Evolutionary conservation across 1,140 invertebrate species (phyloP), one percentile per base, ranked within the genome.

Genomic region (Cydia splendana): DNA sequence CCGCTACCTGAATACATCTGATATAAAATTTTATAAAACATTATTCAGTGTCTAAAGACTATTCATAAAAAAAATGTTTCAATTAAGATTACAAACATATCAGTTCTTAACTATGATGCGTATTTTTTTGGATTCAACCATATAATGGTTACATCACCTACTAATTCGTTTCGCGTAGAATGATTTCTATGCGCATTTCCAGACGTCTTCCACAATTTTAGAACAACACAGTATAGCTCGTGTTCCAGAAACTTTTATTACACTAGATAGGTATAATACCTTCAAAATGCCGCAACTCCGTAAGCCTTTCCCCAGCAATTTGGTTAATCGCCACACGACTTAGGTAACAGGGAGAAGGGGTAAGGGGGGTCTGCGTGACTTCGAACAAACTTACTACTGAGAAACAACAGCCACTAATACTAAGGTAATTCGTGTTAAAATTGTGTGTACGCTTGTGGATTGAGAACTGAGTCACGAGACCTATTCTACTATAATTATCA

Each of bases 261-360:
- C 9, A 71, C 30, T 69, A 76, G 76, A 75, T 53, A 76, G 76
- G 71, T 53, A 67, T 77, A 80, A 82, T 74, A 79, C 77, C 2
- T 65, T 69, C 67, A 65, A 65, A 85, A 79, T 82, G 79, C 80
- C 82, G 83, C 81, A 87, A 75, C 84, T 81, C 78, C 74, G 83
- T 83, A 76, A 81, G 79, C 84, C 75, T 62, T 80, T 78, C 82
- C 77, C 82, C 79, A 83, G 67, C 84, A 86, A 86, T 86, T 87
- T 88, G 82, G 82, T 82, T 88, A 88, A 88, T 86, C 80, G 81
- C 81, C 78, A 48, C 67, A 18, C 45, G 62, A 71, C 67, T 71
- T 74, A 53, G 28, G 73, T 53, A 28, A 28, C 42, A 18, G 73
- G 48, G 45, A 2, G 45, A n/a, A 69, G 53, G 42, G 20, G n/a